phyloP scores from a whole-genome alignment of 2,888 invertebrate genomes.

The Nezara viridula region DNA sequence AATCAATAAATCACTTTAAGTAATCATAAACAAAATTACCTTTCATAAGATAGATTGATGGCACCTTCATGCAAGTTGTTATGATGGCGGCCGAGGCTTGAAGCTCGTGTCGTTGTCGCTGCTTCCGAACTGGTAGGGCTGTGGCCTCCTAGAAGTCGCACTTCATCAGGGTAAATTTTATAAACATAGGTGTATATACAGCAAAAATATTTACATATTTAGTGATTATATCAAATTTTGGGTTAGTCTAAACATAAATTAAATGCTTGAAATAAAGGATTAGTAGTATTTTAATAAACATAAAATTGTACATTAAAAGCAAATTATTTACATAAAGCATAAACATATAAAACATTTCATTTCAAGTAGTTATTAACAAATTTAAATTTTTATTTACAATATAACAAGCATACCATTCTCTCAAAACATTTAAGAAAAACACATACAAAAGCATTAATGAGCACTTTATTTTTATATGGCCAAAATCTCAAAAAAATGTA shows the following conservation, averaged over 20 bases:
- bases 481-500: too few relatives aligned
- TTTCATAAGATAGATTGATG: slow-evolving; percentile 77
- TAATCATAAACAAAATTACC: slow-evolving; percentile 68
- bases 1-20: background rate
- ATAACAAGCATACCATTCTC: background rate
- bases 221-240: background rate
- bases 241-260: background rate
- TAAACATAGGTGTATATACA: slow-evolving; percentile 52
- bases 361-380: background rate
- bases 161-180: slow-evolving; percentile 53
- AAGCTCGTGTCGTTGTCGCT: slow-evolving; percentile 85
- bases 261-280: background rate
- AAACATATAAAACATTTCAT: background rate
- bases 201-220: slow-evolving; percentile 39
- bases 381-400: background rate
- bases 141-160: slow-evolving; percentile 74
- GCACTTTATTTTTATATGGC: too few relatives aligned
- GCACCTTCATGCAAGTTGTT: slow-evolving; percentile 73
- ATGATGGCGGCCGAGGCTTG: slow-evolving; percentile 71
- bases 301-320: background rate
- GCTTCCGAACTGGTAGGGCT: slow-evolving; percentile 88
- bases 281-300: background rate
- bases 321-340: slow-evolving; percentile 9
- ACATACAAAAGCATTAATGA: background rate
- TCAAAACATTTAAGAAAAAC: background rate